A percentile compares a stretch with the other conserved stretches of the same genome.
These are phyloP conservation scores for Lerista edwardsae DNA, from an alignment of 2,797 vertebrate species.

Conservation along the genomic window DNA sequence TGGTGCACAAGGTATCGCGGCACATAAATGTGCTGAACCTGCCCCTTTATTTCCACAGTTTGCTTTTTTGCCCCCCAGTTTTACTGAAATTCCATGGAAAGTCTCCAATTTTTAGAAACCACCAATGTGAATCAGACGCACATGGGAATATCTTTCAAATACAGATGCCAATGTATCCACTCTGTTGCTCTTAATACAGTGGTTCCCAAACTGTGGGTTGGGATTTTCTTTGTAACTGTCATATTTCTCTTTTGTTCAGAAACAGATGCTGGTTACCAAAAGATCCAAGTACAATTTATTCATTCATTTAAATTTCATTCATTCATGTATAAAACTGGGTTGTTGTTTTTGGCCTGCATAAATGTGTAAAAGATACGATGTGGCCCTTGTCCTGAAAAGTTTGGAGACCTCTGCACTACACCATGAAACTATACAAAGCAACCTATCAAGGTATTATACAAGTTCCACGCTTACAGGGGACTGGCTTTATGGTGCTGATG, in stretches of 20 bases:
- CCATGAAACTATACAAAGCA: neutral
- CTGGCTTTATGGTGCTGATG: neutral
- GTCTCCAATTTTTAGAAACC: neutral
- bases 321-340: no score
- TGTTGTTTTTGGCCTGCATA: no score
- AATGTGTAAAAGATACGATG: no score
- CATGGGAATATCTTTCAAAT: neutral
- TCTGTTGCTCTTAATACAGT: neutral
- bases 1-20: fast-evolving
- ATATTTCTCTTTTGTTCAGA: no score
- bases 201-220: no score
- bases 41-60: neutral
- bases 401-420: no score
- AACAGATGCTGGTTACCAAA: no score
- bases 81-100: neutral
- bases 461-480: no score
- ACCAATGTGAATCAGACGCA: neutral
- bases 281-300: no score
- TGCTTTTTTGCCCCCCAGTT: neutral
- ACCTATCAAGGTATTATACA: neutral
- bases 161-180: neutral
- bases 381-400: no score
- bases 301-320: no score
- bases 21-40: neutral
- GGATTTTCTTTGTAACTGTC: no score